A percentile compares a stretch with the other conserved stretches of the same genome.
These are phyloP conservation scores for Phrynosoma platyrhinos DNA, from an alignment of 2,113 vertebrate genomes.

Conservation along the genomic window DNA sequence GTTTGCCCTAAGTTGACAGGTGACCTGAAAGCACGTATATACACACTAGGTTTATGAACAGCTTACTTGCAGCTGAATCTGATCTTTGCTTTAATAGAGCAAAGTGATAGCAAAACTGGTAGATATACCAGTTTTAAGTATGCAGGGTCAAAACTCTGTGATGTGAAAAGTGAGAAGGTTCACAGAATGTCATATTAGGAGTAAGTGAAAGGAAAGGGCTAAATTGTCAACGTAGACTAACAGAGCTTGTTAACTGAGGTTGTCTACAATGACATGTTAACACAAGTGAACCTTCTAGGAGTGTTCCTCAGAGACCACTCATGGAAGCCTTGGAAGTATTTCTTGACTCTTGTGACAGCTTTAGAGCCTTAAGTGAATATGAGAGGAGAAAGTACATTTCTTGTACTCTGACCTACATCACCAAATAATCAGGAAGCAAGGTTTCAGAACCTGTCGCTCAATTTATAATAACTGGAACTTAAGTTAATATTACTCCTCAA, in stretches of 20 bases:
- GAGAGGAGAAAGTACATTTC: not conserved
- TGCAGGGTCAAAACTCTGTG: not conserved
- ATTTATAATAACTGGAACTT: not conserved
- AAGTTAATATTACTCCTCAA: no score
- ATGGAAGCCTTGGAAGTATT: not conserved
- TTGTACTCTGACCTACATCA: not conserved
- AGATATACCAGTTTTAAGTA: not conserved
- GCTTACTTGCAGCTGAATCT: not conserved
- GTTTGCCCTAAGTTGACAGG: no score
- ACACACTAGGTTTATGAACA: not conserved
- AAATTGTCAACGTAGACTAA: not conserved
- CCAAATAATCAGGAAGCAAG: not conserved
- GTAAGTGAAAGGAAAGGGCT: not conserved
- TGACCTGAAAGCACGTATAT: no score
- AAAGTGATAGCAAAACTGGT: not conserved
- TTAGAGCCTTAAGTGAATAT: not conserved
- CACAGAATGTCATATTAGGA: no score
- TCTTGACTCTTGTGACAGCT: not conserved
- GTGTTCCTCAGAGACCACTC: no score
- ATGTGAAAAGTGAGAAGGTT: not conserved
- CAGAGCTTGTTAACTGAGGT: not conserved
- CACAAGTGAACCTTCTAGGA: not conserved
- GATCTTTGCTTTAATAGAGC: not conserved
- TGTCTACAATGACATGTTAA: not conserved
- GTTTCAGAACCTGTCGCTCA: not conserved